A percentile compares a stretch with the other conserved stretches of the same genome.
phyloP scores from a whole-genome alignment of 2,797 vertebrate genomes.

The Accipiter minullus region DNA sequence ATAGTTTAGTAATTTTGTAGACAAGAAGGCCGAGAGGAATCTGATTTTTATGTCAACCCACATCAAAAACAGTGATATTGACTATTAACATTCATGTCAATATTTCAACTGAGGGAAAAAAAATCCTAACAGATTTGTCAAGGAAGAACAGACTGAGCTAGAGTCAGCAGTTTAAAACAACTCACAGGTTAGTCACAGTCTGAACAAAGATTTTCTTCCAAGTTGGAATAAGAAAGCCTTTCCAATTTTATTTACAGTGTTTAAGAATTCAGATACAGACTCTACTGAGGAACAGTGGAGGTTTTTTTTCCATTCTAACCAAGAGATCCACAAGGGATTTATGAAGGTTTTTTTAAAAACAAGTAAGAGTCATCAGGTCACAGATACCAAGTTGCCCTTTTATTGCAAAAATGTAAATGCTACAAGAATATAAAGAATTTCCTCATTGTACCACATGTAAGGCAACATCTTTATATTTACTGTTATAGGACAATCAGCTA shows the following conservation, averaged over 20 bases:
- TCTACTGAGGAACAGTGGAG: background rate
- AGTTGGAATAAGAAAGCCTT: conserved; percentile 16
- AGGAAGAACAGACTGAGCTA: background rate
- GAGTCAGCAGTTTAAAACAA: background rate
- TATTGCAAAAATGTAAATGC: conserved; percentile 56
- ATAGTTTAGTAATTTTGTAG: background rate
- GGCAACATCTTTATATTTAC: conserved; percentile 49
- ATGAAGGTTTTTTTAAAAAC: background rate
- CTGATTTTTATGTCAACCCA: background rate
- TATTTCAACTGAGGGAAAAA: background rate
- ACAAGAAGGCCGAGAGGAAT: background rate
- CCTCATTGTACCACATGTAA: background rate
- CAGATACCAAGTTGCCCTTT: conserved; percentile 35
- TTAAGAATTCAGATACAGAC: conserved; percentile 10
- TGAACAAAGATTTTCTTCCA: conserved; percentile 7
- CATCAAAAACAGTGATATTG: background rate
- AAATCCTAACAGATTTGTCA: background rate
- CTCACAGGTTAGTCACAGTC: background rate
- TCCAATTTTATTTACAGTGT: background rate
- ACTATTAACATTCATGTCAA: background rate
- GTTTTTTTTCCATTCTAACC: background rate
- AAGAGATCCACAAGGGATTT: conserved; percentile 25
- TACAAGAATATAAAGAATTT: conserved; percentile 26
- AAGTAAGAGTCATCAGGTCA: conserved; percentile 36
- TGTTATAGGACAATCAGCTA: conserved; percentile 28